These are phyloP conservation scores for Cyphomyrus plagiostoma DNA, from an alignment of 2,113 vertebrate genomes.

Conservation along the genomic window DNA sequence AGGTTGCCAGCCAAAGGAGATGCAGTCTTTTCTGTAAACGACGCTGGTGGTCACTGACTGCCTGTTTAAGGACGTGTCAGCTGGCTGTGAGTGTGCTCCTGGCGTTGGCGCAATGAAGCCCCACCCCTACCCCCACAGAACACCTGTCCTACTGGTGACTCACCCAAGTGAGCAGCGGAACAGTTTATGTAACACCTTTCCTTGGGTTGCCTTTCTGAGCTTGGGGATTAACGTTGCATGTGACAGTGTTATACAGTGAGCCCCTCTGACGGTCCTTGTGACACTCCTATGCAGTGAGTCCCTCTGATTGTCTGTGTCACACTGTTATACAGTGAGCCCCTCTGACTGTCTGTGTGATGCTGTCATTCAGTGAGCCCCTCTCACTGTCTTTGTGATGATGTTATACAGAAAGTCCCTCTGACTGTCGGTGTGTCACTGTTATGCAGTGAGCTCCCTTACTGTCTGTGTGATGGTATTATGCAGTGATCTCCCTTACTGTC, in stretches of 20 bases:
- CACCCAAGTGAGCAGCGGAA: not conserved
- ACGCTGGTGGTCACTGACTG: not conserved
- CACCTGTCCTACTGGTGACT: conserved; percentile 4
- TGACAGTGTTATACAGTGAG: not conserved
- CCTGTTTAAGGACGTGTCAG: not conserved
- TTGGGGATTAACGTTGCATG: not conserved
- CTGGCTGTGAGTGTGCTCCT: not conserved
- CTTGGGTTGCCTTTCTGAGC: not conserved
- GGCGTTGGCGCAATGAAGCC: not conserved
- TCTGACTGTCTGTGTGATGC: not conserved
- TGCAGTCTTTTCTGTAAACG: not conserved
- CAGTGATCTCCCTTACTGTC: no score
- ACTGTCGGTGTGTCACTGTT: not conserved
- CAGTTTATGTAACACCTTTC: not conserved
- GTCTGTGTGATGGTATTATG: not conserved
- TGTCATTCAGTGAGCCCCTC: not conserved
- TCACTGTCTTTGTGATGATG: not conserved
- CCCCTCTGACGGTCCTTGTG: not conserved
- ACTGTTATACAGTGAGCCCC: not conserved
- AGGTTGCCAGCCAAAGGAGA: not conserved
- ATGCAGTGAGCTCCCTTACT: not conserved
- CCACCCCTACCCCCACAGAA: not conserved
- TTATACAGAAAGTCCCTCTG: not conserved
- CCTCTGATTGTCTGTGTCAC: not conserved
- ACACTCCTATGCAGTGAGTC: not conserved